phyloP scores from a whole-genome alignment of 2,113 vertebrate species.

The Narcine bancroftii region DNA sequence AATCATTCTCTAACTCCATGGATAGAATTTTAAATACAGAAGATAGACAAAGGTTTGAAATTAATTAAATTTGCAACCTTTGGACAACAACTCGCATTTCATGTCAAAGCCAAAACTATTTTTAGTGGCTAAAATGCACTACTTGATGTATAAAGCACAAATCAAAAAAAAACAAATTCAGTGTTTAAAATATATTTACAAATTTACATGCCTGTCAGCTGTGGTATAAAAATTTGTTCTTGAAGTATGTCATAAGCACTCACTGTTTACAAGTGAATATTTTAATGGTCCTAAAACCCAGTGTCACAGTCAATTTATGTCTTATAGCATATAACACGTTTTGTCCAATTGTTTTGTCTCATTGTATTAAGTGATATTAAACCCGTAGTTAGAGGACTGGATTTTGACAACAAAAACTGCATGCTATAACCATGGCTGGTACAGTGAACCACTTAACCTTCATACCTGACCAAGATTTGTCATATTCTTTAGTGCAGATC shows the following conservation, averaged over 20 bases:
- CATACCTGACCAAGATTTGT: not conserved
- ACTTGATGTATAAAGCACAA: not conserved
- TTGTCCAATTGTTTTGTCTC: not conserved
- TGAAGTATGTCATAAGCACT: not conserved
- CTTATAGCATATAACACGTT: not conserved
- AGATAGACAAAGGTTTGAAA: not conserved
- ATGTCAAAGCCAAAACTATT: not conserved
- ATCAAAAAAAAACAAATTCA: not conserved
- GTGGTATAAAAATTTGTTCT: slow-evolving; percentile 7
- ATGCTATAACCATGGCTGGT: not conserved
- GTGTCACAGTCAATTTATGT: slow-evolving; percentile 5
- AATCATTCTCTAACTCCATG: not conserved
- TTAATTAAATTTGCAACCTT: not conserved
- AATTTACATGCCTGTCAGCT: not conserved
- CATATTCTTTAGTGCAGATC: not conserved
- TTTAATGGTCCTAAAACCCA: not conserved
- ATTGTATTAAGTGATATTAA: slow-evolving; percentile 30
- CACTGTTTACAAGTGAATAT: not conserved
- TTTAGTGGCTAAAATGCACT: not conserved
- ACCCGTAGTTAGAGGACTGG: not conserved
- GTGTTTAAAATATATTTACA: slow-evolving; percentile 11
- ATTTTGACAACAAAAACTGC: slow-evolving; percentile 3
- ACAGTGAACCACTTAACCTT: not conserved
- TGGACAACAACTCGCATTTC: too few relatives aligned
- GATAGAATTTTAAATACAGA: not conserved